Conservation (phyloP, 2,797 vertebrate species). For the Acipenser transmontanus region DNA sequence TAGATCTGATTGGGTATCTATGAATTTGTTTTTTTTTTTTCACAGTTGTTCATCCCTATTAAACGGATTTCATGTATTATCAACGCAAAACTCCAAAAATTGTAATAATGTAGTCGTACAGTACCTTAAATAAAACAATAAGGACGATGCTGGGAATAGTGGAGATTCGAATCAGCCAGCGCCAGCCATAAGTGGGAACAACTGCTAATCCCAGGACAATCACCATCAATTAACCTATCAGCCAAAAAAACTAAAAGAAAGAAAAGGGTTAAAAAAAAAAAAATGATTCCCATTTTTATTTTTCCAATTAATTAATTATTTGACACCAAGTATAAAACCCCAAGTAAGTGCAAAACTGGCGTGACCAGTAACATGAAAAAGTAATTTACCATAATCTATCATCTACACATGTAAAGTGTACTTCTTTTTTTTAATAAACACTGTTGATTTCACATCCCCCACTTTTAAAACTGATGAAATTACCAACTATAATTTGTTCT, state of each 20-base stretch:
- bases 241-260: slow-evolving; percentile 80
- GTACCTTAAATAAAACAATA: slow-evolving; percentile 77
- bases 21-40: no score
- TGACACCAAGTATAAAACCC: not conserved
- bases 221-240: slow-evolving; percentile 80
- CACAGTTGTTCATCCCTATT: no score
- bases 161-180: slow-evolving; percentile 85
- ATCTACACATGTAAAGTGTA: no score
- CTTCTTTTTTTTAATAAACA: no score
- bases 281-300: not conserved
- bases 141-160: slow-evolving; percentile 78
- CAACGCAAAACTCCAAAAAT: accelerated
- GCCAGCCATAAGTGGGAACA: slow-evolving; percentile 81
- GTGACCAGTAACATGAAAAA: not conserved
- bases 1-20: no score
- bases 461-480: no score
- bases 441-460: no score
- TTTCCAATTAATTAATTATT: not conserved
- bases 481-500: no score
- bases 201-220: slow-evolving; percentile 78
- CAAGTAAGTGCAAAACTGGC: not conserved
- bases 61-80: no score
- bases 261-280: not conserved
- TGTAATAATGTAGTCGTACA: not conserved
- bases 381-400: no score